Conservation (phyloP, 2,113 vertebrate genomes). For the Podarcis cretensis region DNA sequence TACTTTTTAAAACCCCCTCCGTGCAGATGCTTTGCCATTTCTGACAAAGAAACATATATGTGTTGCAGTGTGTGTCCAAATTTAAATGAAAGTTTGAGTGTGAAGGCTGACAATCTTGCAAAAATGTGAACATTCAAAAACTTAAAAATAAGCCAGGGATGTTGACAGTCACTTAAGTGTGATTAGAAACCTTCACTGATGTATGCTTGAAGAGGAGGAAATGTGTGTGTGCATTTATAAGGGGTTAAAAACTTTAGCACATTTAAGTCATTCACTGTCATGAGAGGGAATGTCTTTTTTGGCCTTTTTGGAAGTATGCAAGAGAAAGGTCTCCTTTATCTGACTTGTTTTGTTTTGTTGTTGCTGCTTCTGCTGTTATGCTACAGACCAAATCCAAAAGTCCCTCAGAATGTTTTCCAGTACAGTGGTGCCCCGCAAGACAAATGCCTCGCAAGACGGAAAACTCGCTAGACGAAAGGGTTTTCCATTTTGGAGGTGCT, state of each 20-base stretch:
- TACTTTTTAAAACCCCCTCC: too few species aligned
- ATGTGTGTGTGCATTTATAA: neutral
- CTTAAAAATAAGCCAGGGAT: neutral
- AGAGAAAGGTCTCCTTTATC: conserved; percentile 37
- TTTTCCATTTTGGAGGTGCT: too few species aligned
- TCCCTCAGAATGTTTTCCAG: conserved; percentile 26
- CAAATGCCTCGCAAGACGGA: too few species aligned
- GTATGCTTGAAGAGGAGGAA: too few species aligned
- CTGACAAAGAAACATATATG: neutral
- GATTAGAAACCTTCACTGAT: neutral
- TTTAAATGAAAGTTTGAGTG: too few species aligned
- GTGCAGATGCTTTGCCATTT: too few species aligned
- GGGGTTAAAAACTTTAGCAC: neutral
- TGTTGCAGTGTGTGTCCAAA: neutral
- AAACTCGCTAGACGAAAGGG: too few species aligned
- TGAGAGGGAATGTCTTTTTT: neutral
- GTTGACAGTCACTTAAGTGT: neutral
- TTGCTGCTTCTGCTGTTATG: neutral
- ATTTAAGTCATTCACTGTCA: neutral
- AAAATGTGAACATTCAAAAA: neutral
- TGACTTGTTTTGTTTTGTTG: neutral
- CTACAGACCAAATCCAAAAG: conserved; percentile 37
- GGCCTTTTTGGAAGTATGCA: neutral
- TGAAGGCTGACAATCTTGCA: neutral
- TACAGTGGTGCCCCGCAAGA: too few species aligned